Evolutionary conservation across 92 coral and sea anemone genomes (phyloP), one percentile per base, ranked within the genome.

Genomic region (Hydrozoanthus gracilis): DNA sequence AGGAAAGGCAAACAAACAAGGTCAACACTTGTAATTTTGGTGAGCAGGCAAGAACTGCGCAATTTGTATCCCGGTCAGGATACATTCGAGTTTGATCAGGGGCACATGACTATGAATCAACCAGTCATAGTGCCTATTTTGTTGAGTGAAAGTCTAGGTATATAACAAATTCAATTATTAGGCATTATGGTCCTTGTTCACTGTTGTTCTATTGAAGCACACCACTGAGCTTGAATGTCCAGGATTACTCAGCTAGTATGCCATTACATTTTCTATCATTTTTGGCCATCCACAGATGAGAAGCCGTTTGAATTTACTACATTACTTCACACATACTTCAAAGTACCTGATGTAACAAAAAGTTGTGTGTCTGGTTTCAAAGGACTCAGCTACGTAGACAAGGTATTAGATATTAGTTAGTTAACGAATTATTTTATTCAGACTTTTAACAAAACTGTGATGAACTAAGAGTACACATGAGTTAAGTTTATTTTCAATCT

Each of bases 231-330:
- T 18, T 67, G 39, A 27, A 0, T 27, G 39, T 27, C 39, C 39
- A 27, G 39, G 39, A 27, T 27, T 27, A 27, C 39, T 27, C 39
- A 27, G 39, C 39, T 27, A 27, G 39, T 27, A 27, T 5, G 9
- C 56, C 35, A 16, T 58, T 71, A 35, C 44, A 2, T 49, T 20
- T 4, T 17, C 12, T 16, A 72, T 7, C 74, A 18, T 4, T 60
- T 75, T 7, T 75, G 14, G 76, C 64, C 7, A 77, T 51, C 56
- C 14, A 2, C 87, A 96, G 99, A 90, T 86, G 89, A 92, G 7
- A 92, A 93, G 72, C 80, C 94, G 14, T 92, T 96, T 92, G 95
- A 95, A 76, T 96, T 96, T 60, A 96, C 97, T 12, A 89, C 99
- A 0, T 92, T 96, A 49, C 88, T 96, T 2, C 99, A 96, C 88